Percentiles rank a stretch among this genome's conserved stretches.
These are phyloP conservation scores for Sapajus apella DNA, from an alignment of 2,113 vertebrate species.

Conservation along the genomic window DNA sequence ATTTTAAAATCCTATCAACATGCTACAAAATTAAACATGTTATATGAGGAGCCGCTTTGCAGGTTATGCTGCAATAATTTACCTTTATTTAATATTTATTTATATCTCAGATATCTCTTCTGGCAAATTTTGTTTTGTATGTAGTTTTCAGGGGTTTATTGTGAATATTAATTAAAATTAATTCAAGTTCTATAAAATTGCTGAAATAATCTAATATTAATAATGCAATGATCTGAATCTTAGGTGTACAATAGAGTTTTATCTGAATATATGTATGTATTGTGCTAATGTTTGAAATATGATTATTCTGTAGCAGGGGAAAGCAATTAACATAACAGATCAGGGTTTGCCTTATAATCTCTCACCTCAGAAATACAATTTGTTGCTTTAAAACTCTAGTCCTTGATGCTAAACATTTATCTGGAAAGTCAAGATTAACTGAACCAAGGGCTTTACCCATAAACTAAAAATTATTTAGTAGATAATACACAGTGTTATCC, in stretches of 20 bases:
- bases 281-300: not conserved
- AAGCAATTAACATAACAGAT: slow-evolving; percentile 28
- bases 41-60: not conserved
- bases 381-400: not conserved
- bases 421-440: not conserved
- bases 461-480: slow-evolving; percentile 10
- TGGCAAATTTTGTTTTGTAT: slow-evolving; percentile 29
- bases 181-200: slow-evolving; percentile 16
- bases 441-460: not conserved
- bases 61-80: slow-evolving; percentile 10
- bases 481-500: not conserved
- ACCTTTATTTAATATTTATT: slow-evolving; percentile 34
- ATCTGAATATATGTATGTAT: slow-evolving; percentile 15
- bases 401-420: not conserved
- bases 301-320: not conserved
- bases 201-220: slow-evolving; percentile 31
- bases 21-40: not conserved
- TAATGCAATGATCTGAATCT: slow-evolving; percentile 17
- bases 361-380: not conserved
- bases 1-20: not conserved
- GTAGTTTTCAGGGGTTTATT: not conserved
- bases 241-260: not conserved
- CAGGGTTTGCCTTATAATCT: slow-evolving; percentile 2
- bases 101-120: not conserved
- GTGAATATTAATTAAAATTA: slow-evolving; percentile 52